Conservation (phyloP, 1,140 invertebrate genomes). For the Scaptomyza pallida region DNA sequence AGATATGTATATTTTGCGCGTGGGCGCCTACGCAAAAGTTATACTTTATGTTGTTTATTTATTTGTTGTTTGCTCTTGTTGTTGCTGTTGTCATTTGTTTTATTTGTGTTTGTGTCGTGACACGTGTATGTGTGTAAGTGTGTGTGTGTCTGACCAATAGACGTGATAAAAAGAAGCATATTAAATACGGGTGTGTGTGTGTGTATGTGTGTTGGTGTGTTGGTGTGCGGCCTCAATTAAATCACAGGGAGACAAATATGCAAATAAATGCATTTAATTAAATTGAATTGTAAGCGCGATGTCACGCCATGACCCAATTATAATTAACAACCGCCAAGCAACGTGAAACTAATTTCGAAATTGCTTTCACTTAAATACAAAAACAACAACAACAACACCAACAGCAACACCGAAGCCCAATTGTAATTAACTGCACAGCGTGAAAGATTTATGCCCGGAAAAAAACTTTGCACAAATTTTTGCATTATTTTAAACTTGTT, state of each 20-base stretch:
- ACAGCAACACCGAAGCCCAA: no score
- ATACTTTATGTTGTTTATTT: conserved; percentile 31
- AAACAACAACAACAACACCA: not conserved
- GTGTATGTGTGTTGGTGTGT: not conserved
- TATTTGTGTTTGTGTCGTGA: conserved; percentile 16
- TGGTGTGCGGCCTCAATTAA: conserved; percentile 39
- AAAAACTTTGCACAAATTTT: not conserved
- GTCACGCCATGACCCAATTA: conserved; percentile 30
- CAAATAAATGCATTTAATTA: conserved; percentile 73
- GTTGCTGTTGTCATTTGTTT: conserved; percentile 42
- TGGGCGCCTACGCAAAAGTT: conserved; percentile 40
- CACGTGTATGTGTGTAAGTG: conserved; percentile 17
- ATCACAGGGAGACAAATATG: conserved; percentile 42
- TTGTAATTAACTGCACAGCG: conserved; percentile 18
- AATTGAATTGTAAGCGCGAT: conserved; percentile 46
- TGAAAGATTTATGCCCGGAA: not conserved
- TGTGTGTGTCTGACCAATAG: not conserved
- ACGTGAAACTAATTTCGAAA: conserved; percentile 32
- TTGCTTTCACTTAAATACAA: conserved; percentile 5
- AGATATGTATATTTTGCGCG: conserved; percentile 23
- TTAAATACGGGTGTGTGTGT: conserved; percentile 43
- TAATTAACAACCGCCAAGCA: conserved; percentile 35
- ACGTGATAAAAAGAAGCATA: conserved; percentile 33
- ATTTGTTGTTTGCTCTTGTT: conserved; percentile 32
- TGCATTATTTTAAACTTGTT: not conserved